Evolutionary conservation across 1,140 invertebrate species (phyloP).

Genomic region (Cotesia glomerata): DNA sequence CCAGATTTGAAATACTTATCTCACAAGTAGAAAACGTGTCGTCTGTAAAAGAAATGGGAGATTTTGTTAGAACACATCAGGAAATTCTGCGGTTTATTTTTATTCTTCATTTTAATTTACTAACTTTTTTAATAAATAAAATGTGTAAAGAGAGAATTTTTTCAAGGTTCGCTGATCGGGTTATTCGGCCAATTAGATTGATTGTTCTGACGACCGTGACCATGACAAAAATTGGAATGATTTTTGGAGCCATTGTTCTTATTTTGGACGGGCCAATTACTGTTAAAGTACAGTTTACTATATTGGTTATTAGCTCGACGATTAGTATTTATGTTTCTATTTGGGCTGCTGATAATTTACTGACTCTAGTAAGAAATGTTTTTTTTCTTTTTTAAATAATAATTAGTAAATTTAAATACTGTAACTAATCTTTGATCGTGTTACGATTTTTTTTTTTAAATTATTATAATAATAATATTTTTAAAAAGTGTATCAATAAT

Average conservation of each 20-base stretch:
- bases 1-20: constrained; percentile 38
- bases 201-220: constrained; percentile 8
- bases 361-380: constrained; percentile 11
- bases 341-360: constrained; percentile 31
- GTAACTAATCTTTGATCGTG: neutral
- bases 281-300: constrained; percentile 32
- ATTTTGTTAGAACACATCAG: constrained; percentile 36
- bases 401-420: too few species aligned
- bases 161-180: neutral
- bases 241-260: constrained; percentile 17
- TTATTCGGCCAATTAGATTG: neutral
- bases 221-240: constrained; percentile 17
- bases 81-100: constrained; percentile 17
- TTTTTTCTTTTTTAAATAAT: too few species aligned
- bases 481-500: too few species aligned
- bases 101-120: too few species aligned
- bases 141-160: too few species aligned
- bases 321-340: constrained; percentile 38
- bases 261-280: constrained; percentile 29
- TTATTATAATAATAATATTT: too few species aligned
- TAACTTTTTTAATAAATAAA: too few species aligned
- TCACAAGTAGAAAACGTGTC: neutral
- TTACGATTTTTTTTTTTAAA: neutral
- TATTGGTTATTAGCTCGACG: constrained; percentile 29
- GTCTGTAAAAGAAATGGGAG: neutral